phyloP scores from a whole-genome alignment of 1,140 invertebrate genomes.

The Orussus abietinus region DNA sequence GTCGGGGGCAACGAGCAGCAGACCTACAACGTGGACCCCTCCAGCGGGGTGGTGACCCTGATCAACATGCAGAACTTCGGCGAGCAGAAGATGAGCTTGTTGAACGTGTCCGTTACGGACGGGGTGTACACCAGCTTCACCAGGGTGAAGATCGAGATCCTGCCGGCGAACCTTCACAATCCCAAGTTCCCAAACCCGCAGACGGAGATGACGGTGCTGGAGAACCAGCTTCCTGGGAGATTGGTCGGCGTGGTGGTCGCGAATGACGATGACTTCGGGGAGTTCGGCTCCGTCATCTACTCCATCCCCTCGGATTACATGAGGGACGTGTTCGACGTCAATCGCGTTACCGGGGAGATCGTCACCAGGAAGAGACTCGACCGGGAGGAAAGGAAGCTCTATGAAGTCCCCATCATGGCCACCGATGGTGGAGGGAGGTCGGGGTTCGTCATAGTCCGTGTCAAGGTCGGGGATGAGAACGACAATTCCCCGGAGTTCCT shows the following conservation, averaged over 20 bases:
- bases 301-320: constrained; percentile 76
- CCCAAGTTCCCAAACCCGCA: constrained; percentile 73
- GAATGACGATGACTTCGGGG: constrained; percentile 74
- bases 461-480: constrained; percentile 80
- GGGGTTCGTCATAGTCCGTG: constrained; percentile 73
- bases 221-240: constrained; percentile 77
- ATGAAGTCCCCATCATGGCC: constrained; percentile 80
- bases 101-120: constrained; percentile 90
- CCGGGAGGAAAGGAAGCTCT: constrained; percentile 69
- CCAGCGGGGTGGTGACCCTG: constrained; percentile 64
- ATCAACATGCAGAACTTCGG: constrained; percentile 66
- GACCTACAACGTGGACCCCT: constrained; percentile 75
- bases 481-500: constrained; percentile 83
- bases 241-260: constrained; percentile 73
- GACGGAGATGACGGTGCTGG: constrained; percentile 72
- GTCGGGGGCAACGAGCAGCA: constrained; percentile 80
- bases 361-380: constrained; percentile 73
- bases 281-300: constrained; percentile 77
- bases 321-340: constrained; percentile 73
- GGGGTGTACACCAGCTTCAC: constrained; percentile 85
- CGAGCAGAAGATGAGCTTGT: constrained; percentile 59
- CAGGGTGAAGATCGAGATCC: constrained; percentile 72
- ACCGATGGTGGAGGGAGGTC: constrained; percentile 79
- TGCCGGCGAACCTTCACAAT: constrained; percentile 74
- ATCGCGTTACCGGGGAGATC: constrained; percentile 75